Evolutionary conservation across 2,797 vertebrate species (phyloP).

Genomic region (Sebastes vulpes): DNA sequence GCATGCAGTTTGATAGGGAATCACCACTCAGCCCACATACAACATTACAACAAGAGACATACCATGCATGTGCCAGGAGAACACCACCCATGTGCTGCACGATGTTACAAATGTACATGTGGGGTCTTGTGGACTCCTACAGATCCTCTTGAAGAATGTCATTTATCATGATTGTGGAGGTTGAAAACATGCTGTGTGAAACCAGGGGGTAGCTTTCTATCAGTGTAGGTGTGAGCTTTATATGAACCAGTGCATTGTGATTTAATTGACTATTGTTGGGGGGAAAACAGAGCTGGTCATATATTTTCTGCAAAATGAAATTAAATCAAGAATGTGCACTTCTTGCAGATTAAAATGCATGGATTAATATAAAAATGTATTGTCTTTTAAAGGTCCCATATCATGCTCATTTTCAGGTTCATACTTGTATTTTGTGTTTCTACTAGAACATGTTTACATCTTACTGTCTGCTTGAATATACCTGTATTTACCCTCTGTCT

Average conservation of each 20-base stretch:
- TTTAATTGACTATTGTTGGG: constrained; percentile 72
- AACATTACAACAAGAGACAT: constrained; percentile 41
- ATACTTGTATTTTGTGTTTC: no score
- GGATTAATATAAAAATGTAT: background rate
- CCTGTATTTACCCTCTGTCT: no score
- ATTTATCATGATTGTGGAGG: constrained; percentile 57
- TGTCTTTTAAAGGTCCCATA: background rate
- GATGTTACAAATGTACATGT: constrained; percentile 42
- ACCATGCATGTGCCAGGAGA: constrained; percentile 52
- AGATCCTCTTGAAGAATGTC: constrained; percentile 54
- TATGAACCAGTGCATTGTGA: constrained; percentile 27
- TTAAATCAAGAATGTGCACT: background rate
- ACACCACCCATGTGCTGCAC: constrained; percentile 58
- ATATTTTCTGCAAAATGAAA: background rate
- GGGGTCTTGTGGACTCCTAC: constrained; percentile 42
- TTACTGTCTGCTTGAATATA: no score
- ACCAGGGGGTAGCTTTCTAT: constrained; percentile 33
- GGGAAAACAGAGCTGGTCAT: constrained; percentile 43
- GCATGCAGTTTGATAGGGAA: constrained; percentile 40
- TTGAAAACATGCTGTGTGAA: constrained; percentile 47
- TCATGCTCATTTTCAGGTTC: no score
- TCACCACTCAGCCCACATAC: constrained; percentile 38
- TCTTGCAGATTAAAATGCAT: background rate
- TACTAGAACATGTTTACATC: no score
- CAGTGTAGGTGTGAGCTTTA: constrained; percentile 70